phyloP scores from a whole-genome alignment of 2,888 invertebrate genomes.

The Aradus depressus region DNA sequence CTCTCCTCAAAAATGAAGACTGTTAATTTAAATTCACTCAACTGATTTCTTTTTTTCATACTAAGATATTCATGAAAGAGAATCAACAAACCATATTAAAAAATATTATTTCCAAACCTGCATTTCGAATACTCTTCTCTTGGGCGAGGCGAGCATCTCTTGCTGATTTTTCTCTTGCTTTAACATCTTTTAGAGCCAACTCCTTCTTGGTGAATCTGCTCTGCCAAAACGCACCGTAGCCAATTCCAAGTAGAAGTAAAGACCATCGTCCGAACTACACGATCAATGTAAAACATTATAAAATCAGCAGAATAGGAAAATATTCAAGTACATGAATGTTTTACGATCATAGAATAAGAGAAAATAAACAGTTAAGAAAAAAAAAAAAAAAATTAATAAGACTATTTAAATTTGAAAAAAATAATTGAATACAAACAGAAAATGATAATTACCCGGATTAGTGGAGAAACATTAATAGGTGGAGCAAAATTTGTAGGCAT shows the following conservation, averaged over 20 bases:
- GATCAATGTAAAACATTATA: neutral
- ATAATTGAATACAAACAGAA: slow-evolving; percentile 18
- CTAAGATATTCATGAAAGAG: too few relatives aligned
- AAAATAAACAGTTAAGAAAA: neutral
- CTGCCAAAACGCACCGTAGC: slow-evolving; percentile 55
- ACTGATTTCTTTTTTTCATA: too few relatives aligned
- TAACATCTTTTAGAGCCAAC: slow-evolving; percentile 42
- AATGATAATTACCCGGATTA: slow-evolving; percentile 55
- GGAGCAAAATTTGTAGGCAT: slow-evolving; percentile 41
- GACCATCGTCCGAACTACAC: slow-evolving; percentile 72
- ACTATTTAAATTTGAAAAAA: neutral
- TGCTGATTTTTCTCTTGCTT: slow-evolving; percentile 52
- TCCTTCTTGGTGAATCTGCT: slow-evolving; percentile 28
- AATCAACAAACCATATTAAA: too few relatives aligned
- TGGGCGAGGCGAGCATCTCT: slow-evolving; percentile 59
- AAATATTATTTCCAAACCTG: slow-evolving; percentile 41
- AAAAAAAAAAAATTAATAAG: neutral
- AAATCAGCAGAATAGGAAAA: neutral
- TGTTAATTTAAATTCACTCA: too few relatives aligned
- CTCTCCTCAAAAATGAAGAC: too few relatives aligned
- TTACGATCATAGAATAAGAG: neutral
- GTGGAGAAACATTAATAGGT: slow-evolving; percentile 67
- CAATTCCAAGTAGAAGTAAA: slow-evolving; percentile 56
- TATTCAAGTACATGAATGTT: neutral
- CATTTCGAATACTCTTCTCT: slow-evolving; percentile 54